Evolutionary conservation across 1,140 invertebrate species (phyloP).

Genomic region (Neelides sp.): DNA sequence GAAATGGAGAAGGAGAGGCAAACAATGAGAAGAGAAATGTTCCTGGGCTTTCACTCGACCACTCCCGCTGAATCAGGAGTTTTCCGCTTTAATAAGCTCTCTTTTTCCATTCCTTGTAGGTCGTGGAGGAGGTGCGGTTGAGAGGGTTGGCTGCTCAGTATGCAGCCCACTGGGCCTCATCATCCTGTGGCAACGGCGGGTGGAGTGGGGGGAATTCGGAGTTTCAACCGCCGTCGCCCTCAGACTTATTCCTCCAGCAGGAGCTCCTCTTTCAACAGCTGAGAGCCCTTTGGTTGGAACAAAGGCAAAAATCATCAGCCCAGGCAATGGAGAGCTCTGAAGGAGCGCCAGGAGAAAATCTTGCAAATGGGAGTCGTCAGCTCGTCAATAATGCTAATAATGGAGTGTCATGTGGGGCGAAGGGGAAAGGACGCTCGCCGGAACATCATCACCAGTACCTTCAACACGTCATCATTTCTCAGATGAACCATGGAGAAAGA

Average conservation of each 20-base stretch:
- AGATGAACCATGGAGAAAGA: neutral
- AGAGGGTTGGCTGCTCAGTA: constrained; percentile 22
- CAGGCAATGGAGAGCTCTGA: no score
- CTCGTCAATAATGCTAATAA: neutral
- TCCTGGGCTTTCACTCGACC: no score
- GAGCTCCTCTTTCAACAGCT: constrained; percentile 22
- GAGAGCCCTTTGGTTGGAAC: constrained; percentile 26
- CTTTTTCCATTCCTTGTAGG: constrained; percentile 9
- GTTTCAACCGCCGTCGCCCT: neutral
- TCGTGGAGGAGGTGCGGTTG: constrained; percentile 24
- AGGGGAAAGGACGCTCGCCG: neutral
- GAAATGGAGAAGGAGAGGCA: no score
- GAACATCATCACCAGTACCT: constrained; percentile 24
- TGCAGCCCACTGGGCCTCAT: constrained; percentile 14
- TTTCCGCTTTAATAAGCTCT: no score
- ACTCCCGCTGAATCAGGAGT: no score
- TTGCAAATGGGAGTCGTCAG: neutral
- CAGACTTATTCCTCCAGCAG: constrained; percentile 6
- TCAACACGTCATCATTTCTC: constrained; percentile 28
- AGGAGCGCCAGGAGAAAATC: no score
- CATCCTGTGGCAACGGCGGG: neutral
- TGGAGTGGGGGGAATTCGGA: constrained; percentile 9
- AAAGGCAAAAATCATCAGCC: constrained; percentile 19
- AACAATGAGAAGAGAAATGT: no score
- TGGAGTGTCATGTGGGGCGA: neutral